phyloP scores from a whole-genome alignment of 2,797 vertebrate species.

The Urocyon cinereoargenteus region DNA sequence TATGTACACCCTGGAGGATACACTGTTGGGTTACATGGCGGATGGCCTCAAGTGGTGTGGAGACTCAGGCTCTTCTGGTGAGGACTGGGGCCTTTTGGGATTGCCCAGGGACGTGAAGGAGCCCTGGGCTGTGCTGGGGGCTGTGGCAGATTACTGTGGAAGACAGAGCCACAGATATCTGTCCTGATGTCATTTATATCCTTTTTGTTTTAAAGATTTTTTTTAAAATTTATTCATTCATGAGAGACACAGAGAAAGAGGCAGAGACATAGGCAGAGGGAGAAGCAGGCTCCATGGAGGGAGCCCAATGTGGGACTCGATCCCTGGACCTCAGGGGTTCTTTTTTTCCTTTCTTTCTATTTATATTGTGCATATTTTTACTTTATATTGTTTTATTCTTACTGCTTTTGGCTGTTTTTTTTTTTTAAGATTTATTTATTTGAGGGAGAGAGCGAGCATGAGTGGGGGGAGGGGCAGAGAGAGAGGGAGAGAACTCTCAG shows the following conservation, averaged over 20 bases:
- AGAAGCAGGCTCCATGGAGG: too few relatives aligned
- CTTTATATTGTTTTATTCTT: background rate
- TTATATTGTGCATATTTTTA: background rate
- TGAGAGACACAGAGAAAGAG: too few relatives aligned
- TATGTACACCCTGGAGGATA: constrained; percentile 88
- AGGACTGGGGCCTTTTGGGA: background rate
- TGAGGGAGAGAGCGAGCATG: background rate
- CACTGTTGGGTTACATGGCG: constrained; percentile 87
- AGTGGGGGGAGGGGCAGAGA: background rate
- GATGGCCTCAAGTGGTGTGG: constrained; percentile 89
- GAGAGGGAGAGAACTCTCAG: background rate
- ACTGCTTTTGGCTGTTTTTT: background rate
- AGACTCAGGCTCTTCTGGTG: constrained; percentile 83
- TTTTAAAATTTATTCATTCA: too few relatives aligned
- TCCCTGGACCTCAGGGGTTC: too few relatives aligned
- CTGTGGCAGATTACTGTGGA: too few relatives aligned
- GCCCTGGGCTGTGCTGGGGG: background rate
- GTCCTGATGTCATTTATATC: background rate
- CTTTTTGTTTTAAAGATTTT: too few relatives aligned
- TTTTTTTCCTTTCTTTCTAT: background rate
- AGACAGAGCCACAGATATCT: too few relatives aligned
- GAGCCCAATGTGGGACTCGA: too few relatives aligned
- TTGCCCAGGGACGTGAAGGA: rapidly evolving
- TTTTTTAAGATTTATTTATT: too few relatives aligned
- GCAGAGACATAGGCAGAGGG: too few relatives aligned